phyloP scores from a whole-genome alignment of 1,140 invertebrate genomes.

The Scaptodrosophila lebanonensis region DNA sequence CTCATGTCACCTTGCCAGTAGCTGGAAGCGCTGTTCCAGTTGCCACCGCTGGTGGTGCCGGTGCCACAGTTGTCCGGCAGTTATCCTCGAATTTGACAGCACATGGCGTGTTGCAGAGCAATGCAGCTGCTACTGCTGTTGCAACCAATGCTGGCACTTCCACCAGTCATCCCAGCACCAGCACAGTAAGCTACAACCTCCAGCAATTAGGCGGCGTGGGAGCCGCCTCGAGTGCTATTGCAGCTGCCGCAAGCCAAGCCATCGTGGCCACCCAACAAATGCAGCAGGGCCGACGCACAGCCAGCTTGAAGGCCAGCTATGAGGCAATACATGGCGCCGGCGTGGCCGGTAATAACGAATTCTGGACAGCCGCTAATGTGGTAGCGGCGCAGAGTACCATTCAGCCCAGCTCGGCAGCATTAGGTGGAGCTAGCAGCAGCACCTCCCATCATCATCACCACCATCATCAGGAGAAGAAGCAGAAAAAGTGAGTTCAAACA shows the following conservation, averaged over 20 bases:
- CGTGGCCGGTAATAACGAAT: conserved; percentile 79
- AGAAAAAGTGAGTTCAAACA: conserved; percentile 64
- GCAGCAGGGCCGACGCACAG: conserved; percentile 94
- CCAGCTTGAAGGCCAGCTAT: conserved; percentile 95
- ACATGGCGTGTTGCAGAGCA: conserved; percentile 24
- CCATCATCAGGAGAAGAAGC: conserved; percentile 60
- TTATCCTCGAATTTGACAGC: conserved; percentile 32
- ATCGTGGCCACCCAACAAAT: conserved; percentile 98
- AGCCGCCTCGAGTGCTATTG: conserved; percentile 88
- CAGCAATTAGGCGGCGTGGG: conserved; percentile 79
- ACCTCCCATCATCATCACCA: conserved; percentile 3
- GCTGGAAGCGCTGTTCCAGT: conserved; percentile 2
- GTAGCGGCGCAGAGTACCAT: conserved; percentile 10
- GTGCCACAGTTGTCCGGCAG: conserved; percentile 42
- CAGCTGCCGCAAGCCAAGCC: conserved; percentile 95
- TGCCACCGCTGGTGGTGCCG: conserved; percentile 1
- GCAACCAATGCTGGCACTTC: conserved; percentile 13
- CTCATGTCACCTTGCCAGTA: conserved; percentile 34
- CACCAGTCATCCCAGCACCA: conserved; percentile 4
- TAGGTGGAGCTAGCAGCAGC: conserved; percentile 6
- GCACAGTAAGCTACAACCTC: conserved; percentile 76
- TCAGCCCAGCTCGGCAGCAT: background rate
- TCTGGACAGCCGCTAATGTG: conserved; percentile 64
- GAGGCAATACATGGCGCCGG: conserved; percentile 86
- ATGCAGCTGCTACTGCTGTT: conserved; percentile 20